Evolutionary conservation across 2,888 invertebrate species (phyloP), one percentile per base, ranked within the genome.

Genomic region (Phragmatobia fuliginosa): DNA sequence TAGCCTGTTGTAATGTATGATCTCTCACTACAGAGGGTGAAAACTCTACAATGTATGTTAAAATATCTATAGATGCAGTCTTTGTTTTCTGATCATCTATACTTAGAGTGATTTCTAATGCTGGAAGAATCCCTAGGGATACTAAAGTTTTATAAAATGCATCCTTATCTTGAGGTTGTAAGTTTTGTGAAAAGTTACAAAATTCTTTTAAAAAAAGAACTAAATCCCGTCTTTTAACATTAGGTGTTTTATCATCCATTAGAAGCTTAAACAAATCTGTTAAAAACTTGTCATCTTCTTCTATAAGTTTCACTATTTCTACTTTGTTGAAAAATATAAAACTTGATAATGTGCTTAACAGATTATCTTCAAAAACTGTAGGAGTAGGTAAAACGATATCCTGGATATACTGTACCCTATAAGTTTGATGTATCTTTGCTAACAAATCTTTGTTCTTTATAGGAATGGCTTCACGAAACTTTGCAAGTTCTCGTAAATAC

Each of bases 321-420:
- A 99, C 98, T 96, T 99, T 99, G 95, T 99, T 99, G 95, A 99
- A 99, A 96, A 99, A 99, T 94, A 99, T 98, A 96, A 99, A 99
- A 96, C 99, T 99, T 90, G 98, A 98, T 87, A 99, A 96, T 74
- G 99, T 99, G 87, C 99, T 99, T 79, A 99, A 96, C 97, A 99
- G 97, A 92, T 99, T 99, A 93, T 99, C 99, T 91, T 99, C 99
- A 94, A 99, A 99, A 85, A 99, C 98, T 82, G 99, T 99, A 18
- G 99, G 99, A 64, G 99, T 99, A 33, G 99, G 99, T 89, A 99
- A 96, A 85, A 99, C 99, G 85, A 99, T 99, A 95, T 99, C 99
- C 90, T 98, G 98, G 87, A 99, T 99, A 94, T 99, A 99, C 96
- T 99, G 99, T 88, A 99, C 99, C 92, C 99, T 97, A 95, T 99